Evolutionary conservation across 2,797 vertebrate genomes (phyloP).

Genomic region (Myotis findleyi): DNA sequence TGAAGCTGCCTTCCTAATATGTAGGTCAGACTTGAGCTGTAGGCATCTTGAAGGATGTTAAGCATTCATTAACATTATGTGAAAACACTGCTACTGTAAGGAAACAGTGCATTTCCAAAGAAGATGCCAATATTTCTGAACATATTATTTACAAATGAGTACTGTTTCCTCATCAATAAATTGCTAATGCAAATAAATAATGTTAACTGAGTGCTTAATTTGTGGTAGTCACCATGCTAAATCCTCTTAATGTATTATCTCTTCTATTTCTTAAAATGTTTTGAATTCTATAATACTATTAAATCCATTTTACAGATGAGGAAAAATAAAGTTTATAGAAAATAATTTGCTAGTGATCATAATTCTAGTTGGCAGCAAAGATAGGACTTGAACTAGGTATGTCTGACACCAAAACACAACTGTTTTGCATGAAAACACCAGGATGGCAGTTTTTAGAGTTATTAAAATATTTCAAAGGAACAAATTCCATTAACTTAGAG

Average conservation of each 20-base stretch:
- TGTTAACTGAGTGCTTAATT: neutral
- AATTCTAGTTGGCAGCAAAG: neutral
- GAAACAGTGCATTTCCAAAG: conserved; percentile 57
- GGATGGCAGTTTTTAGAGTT: neutral
- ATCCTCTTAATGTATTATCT: neutral
- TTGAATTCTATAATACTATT: neutral
- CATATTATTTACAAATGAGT: conserved; percentile 11
- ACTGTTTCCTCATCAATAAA: neutral
- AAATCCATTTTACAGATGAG: neutral
- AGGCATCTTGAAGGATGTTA: conserved; percentile 48
- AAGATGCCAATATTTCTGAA: conserved; percentile 25
- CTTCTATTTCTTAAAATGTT: conserved; percentile 22
- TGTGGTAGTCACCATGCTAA: neutral
- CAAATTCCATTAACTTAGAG: neutral
- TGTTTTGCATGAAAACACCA: neutral
- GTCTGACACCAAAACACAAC: neutral
- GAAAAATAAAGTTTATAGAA: neutral
- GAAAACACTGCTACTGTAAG: neutral
- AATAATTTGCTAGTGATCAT: neutral
- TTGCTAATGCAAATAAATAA: conserved; percentile 16
- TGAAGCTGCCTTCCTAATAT: conserved; percentile 65
- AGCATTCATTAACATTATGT: conserved; percentile 61
- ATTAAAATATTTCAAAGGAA: neutral
- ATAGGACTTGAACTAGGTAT: neutral
- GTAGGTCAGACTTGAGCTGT: conserved; percentile 69